Conservation (phyloP, 2,888 invertebrate genomes). For the Palloptera scutellata region DNA sequence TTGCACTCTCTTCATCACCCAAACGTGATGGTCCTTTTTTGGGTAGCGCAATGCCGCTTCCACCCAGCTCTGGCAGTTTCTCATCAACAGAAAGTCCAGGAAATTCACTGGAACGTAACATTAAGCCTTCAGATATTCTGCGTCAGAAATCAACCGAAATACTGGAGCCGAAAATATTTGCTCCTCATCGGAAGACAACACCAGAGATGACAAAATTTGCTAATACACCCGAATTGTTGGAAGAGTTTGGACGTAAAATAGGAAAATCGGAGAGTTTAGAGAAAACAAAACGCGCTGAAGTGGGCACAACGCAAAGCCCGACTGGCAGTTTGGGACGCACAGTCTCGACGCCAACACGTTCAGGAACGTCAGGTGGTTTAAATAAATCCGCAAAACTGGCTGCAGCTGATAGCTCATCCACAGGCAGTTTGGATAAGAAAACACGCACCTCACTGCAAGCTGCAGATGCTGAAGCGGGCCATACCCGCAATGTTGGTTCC, state of each 20-base stretch:
- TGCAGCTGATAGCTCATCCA: conserved; percentile 57
- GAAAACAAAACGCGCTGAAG: conserved; percentile 55
- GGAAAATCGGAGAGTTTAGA: conserved; percentile 63
- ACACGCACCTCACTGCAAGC: conserved; percentile 53
- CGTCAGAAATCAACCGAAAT: conserved; percentile 64
- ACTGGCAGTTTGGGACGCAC: conserved; percentile 63
- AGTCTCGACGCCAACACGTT: conserved; percentile 46
- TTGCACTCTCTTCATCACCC: conserved; percentile 57
- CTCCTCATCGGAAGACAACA: conserved; percentile 60
- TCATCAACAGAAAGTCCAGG: conserved; percentile 59
- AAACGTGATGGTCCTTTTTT: conserved; percentile 57
- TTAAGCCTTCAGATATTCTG: conserved; percentile 64
- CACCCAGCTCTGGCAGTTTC: conserved; percentile 49
- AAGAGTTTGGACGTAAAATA: conserved; percentile 63
- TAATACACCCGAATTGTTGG: conserved; percentile 59
- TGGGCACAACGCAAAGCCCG: conserved; percentile 52
- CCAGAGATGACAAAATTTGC: conserved; percentile 59
- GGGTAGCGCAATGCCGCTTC: conserved; percentile 55
- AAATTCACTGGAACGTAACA: conserved; percentile 62
- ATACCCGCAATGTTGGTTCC: conserved; percentile 60
- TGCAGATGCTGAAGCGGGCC: conserved; percentile 47
- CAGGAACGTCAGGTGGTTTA: conserved; percentile 57
- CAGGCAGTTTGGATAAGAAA: conserved; percentile 59
- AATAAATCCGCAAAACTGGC: conserved; percentile 49
- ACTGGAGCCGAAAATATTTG: conserved; percentile 59